phyloP scores from a whole-genome alignment of 2,888 invertebrate genomes.

The Anaspis maculata region DNA sequence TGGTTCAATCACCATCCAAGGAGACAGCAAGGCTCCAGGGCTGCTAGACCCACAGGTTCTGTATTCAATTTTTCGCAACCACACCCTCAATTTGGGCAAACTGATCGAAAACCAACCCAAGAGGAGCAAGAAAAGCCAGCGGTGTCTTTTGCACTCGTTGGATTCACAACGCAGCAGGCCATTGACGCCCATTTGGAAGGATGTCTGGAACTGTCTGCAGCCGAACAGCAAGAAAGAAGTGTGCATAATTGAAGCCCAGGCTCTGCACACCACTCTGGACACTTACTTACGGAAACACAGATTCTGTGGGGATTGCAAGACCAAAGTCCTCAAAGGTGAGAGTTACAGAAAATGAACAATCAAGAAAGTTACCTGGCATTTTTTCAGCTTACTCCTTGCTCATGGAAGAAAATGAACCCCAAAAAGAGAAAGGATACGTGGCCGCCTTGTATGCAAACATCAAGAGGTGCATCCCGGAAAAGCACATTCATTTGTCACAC shows the following conservation, averaged over 20 bases:
- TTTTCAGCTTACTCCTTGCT: constrained; percentile 72
- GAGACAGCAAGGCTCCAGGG: constrained; percentile 69
- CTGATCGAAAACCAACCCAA: constrained; percentile 72
- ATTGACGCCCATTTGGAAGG: constrained; percentile 66
- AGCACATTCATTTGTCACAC: constrained; percentile 80
- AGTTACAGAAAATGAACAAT: neutral
- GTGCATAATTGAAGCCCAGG: constrained; percentile 77
- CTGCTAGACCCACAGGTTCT: constrained; percentile 75
- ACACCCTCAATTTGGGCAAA: constrained; percentile 71
- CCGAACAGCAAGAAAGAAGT: constrained; percentile 74
- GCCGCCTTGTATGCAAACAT: constrained; percentile 80
- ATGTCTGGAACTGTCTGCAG: constrained; percentile 81
- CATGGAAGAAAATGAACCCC: constrained; percentile 74
- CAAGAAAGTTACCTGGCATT: constrained; percentile 1
- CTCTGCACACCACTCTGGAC: constrained; percentile 77
- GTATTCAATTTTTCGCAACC: constrained; percentile 77
- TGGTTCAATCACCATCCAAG: constrained; percentile 70
- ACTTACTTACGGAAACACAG: constrained; percentile 87
- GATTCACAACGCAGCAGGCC: constrained; percentile 76
- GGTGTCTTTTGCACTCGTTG: constrained; percentile 83
- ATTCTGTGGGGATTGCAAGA: constrained; percentile 89
- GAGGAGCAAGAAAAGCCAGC: constrained; percentile 78
- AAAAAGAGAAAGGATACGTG: constrained; percentile 84
- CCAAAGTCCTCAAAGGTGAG: constrained; percentile 62
- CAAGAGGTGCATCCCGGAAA: constrained; percentile 74